Percentiles rank a stretch among this genome's conserved stretches.
Evolutionary conservation across 2,113 vertebrate species (phyloP).

Genomic region (Xenopus laevis): DNA sequence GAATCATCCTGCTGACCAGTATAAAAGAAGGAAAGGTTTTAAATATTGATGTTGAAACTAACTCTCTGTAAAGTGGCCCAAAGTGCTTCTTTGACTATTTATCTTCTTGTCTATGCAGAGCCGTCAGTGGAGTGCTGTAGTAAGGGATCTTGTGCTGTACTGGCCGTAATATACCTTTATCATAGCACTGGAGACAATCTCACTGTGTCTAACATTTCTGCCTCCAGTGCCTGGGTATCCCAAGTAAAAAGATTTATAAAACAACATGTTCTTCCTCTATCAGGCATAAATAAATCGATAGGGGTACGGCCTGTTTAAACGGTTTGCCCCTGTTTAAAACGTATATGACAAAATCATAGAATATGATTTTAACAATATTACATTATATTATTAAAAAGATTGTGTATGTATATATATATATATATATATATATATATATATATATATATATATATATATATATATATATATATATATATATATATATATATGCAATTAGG

Average conservation of each 20-base stretch:
- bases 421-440: too few relatives aligned
- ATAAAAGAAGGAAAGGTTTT: constrained; percentile 50
- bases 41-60: constrained; percentile 56
- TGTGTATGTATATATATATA: too few relatives aligned
- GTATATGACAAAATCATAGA: too few relatives aligned
- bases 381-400: too few relatives aligned
- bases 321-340: too few relatives aligned
- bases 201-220: constrained; percentile 62
- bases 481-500: too few relatives aligned
- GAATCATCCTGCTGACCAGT: constrained; percentile 50
- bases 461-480: too few relatives aligned
- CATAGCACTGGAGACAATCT: constrained; percentile 54
- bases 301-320: too few relatives aligned
- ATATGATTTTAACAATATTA: too few relatives aligned
- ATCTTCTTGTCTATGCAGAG: constrained; percentile 41
- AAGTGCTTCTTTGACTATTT: constrained; percentile 44
- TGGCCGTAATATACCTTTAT: constrained; percentile 66
- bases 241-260: constrained; percentile 51
- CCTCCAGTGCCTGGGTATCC: constrained; percentile 64
- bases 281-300: too few relatives aligned
- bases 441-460: too few relatives aligned
- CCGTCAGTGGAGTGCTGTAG: constrained; percentile 50
- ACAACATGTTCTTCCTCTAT: too few relatives aligned
- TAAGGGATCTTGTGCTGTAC: constrained; percentile 59
- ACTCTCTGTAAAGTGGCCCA: constrained; percentile 51